phyloP scores from a whole-genome alignment of 2,888 invertebrate genomes.

The Pachymerium ferrugineum region DNA sequence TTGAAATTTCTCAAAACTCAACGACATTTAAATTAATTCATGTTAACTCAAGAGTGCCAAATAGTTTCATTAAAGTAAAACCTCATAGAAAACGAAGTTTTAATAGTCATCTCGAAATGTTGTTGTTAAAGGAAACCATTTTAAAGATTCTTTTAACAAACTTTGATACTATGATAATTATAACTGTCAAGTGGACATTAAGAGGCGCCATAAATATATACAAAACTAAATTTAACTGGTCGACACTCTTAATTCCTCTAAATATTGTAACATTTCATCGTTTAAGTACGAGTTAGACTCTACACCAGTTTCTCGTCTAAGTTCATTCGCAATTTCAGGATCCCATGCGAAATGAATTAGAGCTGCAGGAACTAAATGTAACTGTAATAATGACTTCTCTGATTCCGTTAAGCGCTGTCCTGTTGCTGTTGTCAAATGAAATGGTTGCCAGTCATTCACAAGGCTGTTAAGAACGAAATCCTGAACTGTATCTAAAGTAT shows the following conservation, averaged over 20 bases:
- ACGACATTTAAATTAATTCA: too few species aligned
- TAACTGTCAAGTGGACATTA: too few species aligned
- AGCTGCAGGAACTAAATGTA: constrained; percentile 74
- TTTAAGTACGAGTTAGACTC: background rate
- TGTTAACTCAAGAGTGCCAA: too few species aligned
- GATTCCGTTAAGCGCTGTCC: constrained; percentile 58
- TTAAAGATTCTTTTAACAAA: too few species aligned
- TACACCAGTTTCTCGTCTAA: background rate
- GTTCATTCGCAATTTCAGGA: constrained; percentile 17
- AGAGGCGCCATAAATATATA: background rate
- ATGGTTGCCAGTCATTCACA: constrained; percentile 60
- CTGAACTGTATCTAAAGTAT: constrained; percentile 65
- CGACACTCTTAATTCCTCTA: background rate
- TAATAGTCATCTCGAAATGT: too few species aligned
- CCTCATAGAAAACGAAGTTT: too few species aligned
- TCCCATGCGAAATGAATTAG: constrained; percentile 71
- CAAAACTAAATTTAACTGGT: background rate
- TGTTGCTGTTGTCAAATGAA: constrained; percentile 62
- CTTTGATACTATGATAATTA: too few species aligned
- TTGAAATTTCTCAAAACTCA: too few species aligned
- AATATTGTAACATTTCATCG: background rate
- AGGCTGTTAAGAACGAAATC: constrained; percentile 75
- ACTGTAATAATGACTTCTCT: constrained; percentile 68
- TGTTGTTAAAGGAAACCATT: too few species aligned
- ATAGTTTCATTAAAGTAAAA: too few species aligned